A percentile compares a stretch with the other conserved stretches of the same genome.
Evolutionary conservation across 2,113 vertebrate species (phyloP).

Genomic region (Tragelaphus buxtoni): DNA sequence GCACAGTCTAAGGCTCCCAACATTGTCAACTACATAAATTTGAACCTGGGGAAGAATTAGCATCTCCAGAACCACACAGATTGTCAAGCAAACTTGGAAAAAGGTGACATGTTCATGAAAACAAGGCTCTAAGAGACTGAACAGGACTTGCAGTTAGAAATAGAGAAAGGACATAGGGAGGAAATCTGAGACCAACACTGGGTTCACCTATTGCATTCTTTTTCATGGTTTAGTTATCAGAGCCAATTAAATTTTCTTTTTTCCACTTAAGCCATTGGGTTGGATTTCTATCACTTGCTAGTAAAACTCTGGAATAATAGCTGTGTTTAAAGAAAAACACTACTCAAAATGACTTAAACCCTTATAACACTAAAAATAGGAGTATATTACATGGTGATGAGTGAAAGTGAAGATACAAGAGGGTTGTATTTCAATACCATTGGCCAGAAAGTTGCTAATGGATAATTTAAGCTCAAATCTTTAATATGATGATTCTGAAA

Average conservation of each 20-base stretch:
- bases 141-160: not conserved
- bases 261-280: not conserved
- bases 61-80: not conserved
- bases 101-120: not conserved
- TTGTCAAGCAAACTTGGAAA: not conserved
- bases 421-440: not conserved
- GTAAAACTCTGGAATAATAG: conserved; percentile 42
- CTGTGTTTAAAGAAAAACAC: conserved; percentile 50
- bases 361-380: conserved; percentile 8
- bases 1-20: too few relatives aligned
- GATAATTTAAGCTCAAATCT: conserved; percentile 42
- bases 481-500: conserved; percentile 17
- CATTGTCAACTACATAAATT: not conserved
- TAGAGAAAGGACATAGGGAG: not conserved
- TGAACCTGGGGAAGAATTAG: not conserved
- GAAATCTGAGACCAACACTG: not conserved
- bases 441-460: conserved; percentile 40
- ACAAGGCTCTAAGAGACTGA: not conserved
- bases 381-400: conserved; percentile 52
- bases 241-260: not conserved
- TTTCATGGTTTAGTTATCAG: not conserved
- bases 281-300: conserved; percentile 45
- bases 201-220: not conserved
- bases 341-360: conserved; percentile 8
- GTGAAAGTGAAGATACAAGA: conserved; percentile 40